Conservation (phyloP, 2,888 invertebrate genomes). For the Timandra comae region DNA sequence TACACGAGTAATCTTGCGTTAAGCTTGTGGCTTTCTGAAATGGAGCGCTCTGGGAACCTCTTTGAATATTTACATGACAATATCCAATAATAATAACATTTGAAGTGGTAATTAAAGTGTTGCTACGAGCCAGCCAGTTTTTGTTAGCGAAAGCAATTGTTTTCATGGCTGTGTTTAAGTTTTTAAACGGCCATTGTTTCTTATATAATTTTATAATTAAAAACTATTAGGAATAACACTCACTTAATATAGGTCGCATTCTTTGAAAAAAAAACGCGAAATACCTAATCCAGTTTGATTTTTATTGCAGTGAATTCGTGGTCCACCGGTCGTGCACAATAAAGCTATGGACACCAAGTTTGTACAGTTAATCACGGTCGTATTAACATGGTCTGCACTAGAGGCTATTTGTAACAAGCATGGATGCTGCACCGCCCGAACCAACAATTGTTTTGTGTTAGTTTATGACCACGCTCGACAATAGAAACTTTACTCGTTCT, state of each 20-base stretch:
- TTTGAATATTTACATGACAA: not conserved
- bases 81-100: conserved; percentile 5
- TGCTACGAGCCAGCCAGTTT: too few relatives aligned
- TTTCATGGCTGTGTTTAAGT: too few relatives aligned
- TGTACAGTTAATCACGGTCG: conserved; percentile 12
- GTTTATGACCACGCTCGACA: conserved; percentile 39
- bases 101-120: not conserved
- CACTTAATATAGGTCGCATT: too few relatives aligned
- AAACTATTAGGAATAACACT: too few relatives aligned
- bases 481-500: conserved; percentile 41
- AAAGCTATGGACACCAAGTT: conserved; percentile 1
- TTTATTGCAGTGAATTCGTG: conserved; percentile 1
- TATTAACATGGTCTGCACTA: conserved; percentile 27
- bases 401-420: conserved; percentile 28
- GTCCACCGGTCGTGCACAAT: not conserved
- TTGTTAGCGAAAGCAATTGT: too few relatives aligned
- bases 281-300: too few relatives aligned
- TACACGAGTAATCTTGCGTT: conserved; percentile 9
- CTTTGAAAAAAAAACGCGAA: too few relatives aligned
- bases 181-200: too few relatives aligned
- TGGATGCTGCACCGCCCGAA: conserved; percentile 25
- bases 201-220: too few relatives aligned
- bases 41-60: not conserved
- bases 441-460: conserved; percentile 43
- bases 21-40: conserved; percentile 9